phyloP scores from a whole-genome alignment of 2,888 invertebrate genomes.

The Chymomyza caudatula region DNA sequence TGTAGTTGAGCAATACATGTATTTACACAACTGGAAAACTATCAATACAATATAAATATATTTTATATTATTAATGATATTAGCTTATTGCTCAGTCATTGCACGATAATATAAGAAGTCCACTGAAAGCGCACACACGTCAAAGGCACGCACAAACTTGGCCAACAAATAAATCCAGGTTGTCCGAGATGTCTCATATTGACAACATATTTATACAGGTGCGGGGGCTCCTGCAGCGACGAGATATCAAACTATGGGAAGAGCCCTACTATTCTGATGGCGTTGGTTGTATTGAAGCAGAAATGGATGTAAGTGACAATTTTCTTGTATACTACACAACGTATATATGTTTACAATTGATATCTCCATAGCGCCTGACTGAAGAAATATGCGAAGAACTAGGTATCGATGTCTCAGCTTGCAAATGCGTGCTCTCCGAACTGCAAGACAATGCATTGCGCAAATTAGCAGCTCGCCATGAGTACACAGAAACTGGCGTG shows the following conservation, averaged over 20 bases:
- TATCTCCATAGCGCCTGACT: conserved; percentile 81
- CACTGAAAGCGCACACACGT: too few species aligned
- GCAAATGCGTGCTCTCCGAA: conserved; percentile 48
- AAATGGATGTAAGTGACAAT: conserved; percentile 70
- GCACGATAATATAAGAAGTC: too few species aligned
- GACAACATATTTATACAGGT: conserved; percentile 84
- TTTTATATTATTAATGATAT: too few species aligned
- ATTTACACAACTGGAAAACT: neutral
- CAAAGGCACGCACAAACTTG: neutral
- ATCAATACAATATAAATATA: too few species aligned
- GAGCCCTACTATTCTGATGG: conserved; percentile 83
- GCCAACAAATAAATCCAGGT: too few species aligned
- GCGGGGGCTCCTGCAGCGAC: conserved; percentile 83
- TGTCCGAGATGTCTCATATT: conserved; percentile 67
- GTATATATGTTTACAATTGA: neutral
- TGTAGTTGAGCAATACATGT: neutral
- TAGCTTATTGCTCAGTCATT: too few species aligned
- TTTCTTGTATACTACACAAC: too few species aligned
- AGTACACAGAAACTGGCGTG: conserved; percentile 83
- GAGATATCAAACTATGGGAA: conserved; percentile 87
- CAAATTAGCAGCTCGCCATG: conserved; percentile 84
- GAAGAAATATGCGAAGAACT: conserved; percentile 80
- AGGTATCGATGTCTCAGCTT: conserved; percentile 72
- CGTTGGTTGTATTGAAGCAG: conserved; percentile 78
- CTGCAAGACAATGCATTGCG: conserved; percentile 81